Conservation (phyloP, 1,140 invertebrate species). For the Drosophila erecta region DNA sequence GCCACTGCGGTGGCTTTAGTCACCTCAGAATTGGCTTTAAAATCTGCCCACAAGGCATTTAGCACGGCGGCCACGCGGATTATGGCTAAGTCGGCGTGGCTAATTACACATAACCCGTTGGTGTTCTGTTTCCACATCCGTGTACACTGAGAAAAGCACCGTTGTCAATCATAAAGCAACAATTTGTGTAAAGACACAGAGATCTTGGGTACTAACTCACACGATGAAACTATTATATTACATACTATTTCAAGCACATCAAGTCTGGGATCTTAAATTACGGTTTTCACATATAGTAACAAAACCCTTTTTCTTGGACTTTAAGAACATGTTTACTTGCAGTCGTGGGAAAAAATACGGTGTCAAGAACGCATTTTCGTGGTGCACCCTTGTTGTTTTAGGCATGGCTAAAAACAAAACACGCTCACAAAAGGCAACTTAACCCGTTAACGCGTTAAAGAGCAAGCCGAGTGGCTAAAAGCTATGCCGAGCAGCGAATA, state of each 20-base stretch:
- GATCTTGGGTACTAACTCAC: too few species aligned
- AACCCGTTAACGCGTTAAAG: slow-evolving; percentile 80
- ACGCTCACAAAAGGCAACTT: slow-evolving; percentile 72
- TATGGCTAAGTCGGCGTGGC: slow-evolving; percentile 37
- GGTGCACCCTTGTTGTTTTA: slow-evolving; percentile 44
- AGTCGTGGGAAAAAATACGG: neutral
- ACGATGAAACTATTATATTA: neutral
- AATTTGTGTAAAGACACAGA: too few species aligned
- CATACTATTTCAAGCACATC: neutral
- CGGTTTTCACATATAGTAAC: too few species aligned
- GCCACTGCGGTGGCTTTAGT: slow-evolving; percentile 27
- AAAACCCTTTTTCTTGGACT: too few species aligned
- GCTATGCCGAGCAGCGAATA: slow-evolving; percentile 48
- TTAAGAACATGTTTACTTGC: neutral
- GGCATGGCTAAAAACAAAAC: slow-evolving; percentile 52
- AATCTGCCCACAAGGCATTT: slow-evolving; percentile 60
- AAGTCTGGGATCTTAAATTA: too few species aligned
- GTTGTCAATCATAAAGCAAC: too few species aligned
- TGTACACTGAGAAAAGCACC: neutral
- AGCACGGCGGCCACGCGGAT: slow-evolving; percentile 13
- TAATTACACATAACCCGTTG: slow-evolving; percentile 63
- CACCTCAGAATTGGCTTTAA: slow-evolving; percentile 66
- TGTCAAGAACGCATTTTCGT: neutral
- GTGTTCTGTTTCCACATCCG: neutral
- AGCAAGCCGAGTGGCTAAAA: slow-evolving; percentile 80